phyloP scores from a whole-genome alignment of 2,113 vertebrate species.

The Hippocampus zosterae region DNA sequence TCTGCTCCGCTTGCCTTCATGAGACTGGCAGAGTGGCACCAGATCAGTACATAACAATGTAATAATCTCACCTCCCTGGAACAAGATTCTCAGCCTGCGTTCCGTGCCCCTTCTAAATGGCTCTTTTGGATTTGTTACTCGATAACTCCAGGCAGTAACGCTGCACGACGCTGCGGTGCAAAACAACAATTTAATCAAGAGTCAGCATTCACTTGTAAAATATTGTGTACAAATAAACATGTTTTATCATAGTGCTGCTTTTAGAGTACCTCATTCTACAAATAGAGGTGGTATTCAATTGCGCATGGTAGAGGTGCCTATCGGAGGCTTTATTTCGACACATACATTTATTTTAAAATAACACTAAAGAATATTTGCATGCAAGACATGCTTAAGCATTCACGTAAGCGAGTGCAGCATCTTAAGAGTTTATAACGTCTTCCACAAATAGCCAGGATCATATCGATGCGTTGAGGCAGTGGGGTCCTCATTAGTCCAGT shows the following conservation, averaged over 20 bases:
- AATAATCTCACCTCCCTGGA: not conserved
- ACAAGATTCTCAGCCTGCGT: not conserved
- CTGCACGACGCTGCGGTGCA: not conserved
- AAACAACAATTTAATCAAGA: not conserved
- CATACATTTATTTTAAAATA: slow-evolving; percentile 4
- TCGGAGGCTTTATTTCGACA: not conserved
- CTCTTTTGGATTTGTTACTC: not conserved
- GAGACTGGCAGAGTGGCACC: not conserved
- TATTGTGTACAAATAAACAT: not conserved
- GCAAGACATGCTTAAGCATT: not conserved
- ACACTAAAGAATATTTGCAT: slow-evolving; percentile 11
- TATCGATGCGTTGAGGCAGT: not conserved
- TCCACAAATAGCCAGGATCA: not conserved
- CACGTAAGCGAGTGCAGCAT: not conserved
- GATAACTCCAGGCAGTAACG: not conserved
- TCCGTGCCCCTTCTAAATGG: not conserved
- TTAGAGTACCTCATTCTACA: not conserved
- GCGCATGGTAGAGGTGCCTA: not conserved
- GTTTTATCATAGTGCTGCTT: not conserved
- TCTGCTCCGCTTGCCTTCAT: not conserved
- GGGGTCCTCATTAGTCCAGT: slow-evolving; percentile 18
- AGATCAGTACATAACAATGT: not conserved
- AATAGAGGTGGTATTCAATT: not conserved
- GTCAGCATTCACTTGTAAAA: not conserved
- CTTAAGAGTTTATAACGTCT: not conserved